Evolutionary conservation across 2,113 vertebrate genomes (phyloP).

Genomic region (Cepphus grylle): DNA sequence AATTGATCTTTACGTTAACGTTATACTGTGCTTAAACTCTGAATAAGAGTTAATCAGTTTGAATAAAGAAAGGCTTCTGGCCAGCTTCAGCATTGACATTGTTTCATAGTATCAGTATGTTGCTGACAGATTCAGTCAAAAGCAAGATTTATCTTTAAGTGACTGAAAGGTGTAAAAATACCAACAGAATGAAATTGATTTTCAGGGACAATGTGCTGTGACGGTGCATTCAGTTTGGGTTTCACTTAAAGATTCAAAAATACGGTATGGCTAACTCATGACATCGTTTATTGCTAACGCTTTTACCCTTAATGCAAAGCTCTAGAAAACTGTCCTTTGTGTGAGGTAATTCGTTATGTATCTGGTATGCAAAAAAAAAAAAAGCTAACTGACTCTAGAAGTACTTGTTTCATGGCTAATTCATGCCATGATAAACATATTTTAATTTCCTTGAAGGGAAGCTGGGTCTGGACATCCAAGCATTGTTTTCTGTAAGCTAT

Average conservation of each 20-base stretch:
- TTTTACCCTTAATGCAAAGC: not conserved
- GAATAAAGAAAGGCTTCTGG: not conserved
- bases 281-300: not conserved
- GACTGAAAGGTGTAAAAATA: not conserved
- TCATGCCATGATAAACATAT: not conserved
- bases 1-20: not conserved
- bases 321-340: not conserved
- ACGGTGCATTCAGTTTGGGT: not conserved
- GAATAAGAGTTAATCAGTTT: not conserved
- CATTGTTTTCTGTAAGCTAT: not conserved
- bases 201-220: not conserved
- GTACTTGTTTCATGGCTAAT: not conserved
- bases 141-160: not conserved
- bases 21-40: not conserved
- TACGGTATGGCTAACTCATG: not conserved
- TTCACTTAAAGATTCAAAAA: not conserved
- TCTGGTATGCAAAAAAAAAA: not conserved
- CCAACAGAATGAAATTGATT: not conserved
- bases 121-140: not conserved
- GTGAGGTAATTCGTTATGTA: not conserved
- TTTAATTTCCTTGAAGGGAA: not conserved
- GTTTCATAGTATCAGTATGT: not conserved
- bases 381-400: not conserved
- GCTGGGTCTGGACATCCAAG: not conserved
- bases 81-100: not conserved